Conservation (phyloP, 2,113 vertebrate species). For the Brachyhypopomus gauderio region DNA sequence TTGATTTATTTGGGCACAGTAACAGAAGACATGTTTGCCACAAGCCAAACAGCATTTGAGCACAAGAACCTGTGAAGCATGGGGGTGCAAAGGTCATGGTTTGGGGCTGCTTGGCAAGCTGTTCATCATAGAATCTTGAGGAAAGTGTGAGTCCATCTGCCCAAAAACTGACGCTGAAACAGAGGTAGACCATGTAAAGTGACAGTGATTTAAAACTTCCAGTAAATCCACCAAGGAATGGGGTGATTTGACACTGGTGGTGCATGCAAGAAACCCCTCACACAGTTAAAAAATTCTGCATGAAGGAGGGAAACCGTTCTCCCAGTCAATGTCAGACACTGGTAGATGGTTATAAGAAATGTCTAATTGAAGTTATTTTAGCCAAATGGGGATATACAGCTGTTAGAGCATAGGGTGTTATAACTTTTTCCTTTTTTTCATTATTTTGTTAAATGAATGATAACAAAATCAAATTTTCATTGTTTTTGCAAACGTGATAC, state of each 20-base stretch:
- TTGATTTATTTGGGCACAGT: too few species aligned
- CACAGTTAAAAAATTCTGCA: background rate
- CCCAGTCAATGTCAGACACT: background rate
- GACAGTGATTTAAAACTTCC: background rate
- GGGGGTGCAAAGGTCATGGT: too few species aligned
- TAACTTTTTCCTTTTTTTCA: background rate
- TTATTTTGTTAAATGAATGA: too few species aligned
- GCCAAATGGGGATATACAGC: slow-evolving; percentile 20
- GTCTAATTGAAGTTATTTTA: slow-evolving; percentile 20
- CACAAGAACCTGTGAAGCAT: too few species aligned
- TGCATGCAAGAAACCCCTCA: background rate
- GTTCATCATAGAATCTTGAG: too few species aligned
- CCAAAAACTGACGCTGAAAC: background rate
- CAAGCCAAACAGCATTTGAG: too few species aligned
- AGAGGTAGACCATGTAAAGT: background rate
- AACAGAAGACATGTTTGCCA: too few species aligned
- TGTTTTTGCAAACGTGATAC: too few species aligned
- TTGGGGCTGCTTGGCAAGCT: too few species aligned
- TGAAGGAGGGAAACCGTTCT: background rate
- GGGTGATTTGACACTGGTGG: background rate
- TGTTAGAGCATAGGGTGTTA: background rate
- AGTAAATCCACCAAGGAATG: slow-evolving; percentile 5
- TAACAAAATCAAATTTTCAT: too few species aligned
- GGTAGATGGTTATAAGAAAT: too few species aligned
- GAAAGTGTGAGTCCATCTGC: background rate